phyloP scores from a whole-genome alignment of 2,113 vertebrate species.

The Eulemur rufifrons region DNA sequence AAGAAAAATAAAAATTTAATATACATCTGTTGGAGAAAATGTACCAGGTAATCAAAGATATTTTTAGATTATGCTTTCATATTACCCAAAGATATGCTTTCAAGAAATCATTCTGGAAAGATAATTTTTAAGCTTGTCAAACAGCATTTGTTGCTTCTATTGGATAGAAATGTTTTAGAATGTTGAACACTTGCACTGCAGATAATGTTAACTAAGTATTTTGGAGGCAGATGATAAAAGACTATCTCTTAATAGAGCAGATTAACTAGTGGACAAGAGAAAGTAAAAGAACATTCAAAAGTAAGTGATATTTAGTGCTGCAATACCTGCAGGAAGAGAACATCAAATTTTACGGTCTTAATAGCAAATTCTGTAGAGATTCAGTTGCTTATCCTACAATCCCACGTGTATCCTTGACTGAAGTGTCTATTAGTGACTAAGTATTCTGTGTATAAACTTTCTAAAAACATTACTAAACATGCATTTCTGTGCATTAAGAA shows the following conservation, averaged over 20 bases:
- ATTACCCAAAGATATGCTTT: constrained; percentile 41
- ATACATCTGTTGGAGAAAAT: constrained; percentile 35
- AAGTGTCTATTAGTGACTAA: background rate
- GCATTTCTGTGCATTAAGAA: background rate
- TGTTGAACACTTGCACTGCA: constrained; percentile 70
- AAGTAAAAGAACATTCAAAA: constrained; percentile 79
- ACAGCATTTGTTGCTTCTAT: constrained; percentile 23
- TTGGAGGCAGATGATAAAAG: constrained; percentile 75
- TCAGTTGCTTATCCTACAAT: background rate
- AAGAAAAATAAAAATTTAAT: constrained; percentile 27
- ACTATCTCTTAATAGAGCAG: constrained; percentile 69
- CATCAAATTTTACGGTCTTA: constrained; percentile 52
- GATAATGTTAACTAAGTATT: constrained; percentile 78
- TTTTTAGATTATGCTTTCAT: constrained; percentile 44
- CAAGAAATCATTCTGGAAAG: constrained; percentile 47
- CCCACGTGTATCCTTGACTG: background rate
- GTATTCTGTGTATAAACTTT: background rate
- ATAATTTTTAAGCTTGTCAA: constrained; percentile 58
- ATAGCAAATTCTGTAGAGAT: background rate
- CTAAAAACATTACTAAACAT: background rate
- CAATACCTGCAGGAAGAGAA: constrained; percentile 68
- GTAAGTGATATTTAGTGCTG: constrained; percentile 73
- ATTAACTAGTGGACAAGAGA: constrained; percentile 76
- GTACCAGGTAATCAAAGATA: constrained; percentile 45
- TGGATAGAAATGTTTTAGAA: constrained; percentile 58